These are phyloP conservation scores for Caenorhabditis parvicauda DNA, from an alignment of 2,888 invertebrate genomes.

Conservation along the genomic window DNA sequence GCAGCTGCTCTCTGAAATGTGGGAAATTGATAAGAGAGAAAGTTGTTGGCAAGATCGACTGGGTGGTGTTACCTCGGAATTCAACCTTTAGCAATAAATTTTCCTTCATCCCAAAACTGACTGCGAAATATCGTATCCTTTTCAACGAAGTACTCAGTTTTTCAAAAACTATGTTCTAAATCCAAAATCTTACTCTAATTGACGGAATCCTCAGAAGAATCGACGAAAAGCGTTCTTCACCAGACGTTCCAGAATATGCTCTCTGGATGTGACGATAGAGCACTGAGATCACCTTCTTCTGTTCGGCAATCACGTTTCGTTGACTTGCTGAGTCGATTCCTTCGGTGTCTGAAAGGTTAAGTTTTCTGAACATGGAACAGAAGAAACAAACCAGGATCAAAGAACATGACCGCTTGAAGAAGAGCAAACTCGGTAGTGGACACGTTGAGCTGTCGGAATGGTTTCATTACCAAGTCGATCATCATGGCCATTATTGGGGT, in stretches of 20 bases:
- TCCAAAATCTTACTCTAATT: slow-evolving; percentile 51
- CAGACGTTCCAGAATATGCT: slow-evolving; percentile 33
- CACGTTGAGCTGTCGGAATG: slow-evolving; percentile 56
- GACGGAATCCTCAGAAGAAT: slow-evolving; percentile 58
- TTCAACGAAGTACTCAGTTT: too few species aligned
- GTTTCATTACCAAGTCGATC: slow-evolving; percentile 61
- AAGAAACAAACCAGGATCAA: slow-evolving; percentile 50
- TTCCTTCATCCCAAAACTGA: too few species aligned
- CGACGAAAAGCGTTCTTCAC: slow-evolving; percentile 52
- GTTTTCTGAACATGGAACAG: not conserved
- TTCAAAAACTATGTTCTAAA: not conserved
- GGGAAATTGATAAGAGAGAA: not conserved
- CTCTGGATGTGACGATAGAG: slow-evolving; percentile 39
- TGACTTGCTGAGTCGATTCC: slow-evolving; percentile 60
- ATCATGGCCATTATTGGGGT: slow-evolving; percentile 59
- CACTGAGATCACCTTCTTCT: slow-evolving; percentile 55
- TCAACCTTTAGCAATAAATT: not conserved
- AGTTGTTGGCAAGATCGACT: slow-evolving; percentile 2
- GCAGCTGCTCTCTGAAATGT: slow-evolving; percentile 57
- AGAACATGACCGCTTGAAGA: slow-evolving; percentile 61
- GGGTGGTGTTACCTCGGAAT: not conserved
- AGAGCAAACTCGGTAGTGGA: slow-evolving; percentile 61
- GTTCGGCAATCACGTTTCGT: slow-evolving; percentile 59
- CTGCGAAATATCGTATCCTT: too few species aligned
- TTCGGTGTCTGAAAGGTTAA: slow-evolving; percentile 51